phyloP scores from a whole-genome alignment of 2,797 vertebrate genomes.

The Dermochelys coriacea region DNA sequence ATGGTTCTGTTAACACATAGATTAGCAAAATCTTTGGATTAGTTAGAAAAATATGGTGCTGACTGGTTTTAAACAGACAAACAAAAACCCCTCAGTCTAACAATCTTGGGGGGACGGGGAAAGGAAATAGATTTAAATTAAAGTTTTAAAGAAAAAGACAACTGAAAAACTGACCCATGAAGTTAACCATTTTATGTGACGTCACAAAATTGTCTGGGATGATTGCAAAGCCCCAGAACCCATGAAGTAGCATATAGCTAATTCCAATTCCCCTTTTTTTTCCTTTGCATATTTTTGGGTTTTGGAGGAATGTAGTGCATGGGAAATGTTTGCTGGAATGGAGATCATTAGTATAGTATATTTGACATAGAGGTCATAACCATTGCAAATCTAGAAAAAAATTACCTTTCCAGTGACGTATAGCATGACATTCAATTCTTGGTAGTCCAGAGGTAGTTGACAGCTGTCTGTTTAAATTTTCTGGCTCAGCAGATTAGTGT shows the following conservation, averaged over 20 bases:
- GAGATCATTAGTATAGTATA: not conserved
- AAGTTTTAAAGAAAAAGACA: not conserved
- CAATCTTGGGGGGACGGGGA: not conserved
- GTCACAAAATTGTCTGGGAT: not conserved
- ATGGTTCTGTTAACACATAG: not conserved
- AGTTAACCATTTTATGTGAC: fast-evolving
- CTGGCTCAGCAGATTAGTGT: not conserved
- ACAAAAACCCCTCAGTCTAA: not conserved
- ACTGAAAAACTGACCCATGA: not conserved
- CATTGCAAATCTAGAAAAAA: not conserved
- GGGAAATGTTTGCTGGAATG: not conserved
- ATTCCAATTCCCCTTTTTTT: not conserved
- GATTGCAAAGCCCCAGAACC: fast-evolving
- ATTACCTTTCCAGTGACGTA: not conserved
- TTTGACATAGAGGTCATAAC: not conserved
- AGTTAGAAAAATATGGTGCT: not conserved
- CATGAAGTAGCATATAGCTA: not conserved
- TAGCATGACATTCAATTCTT: not conserved
- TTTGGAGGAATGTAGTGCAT: not conserved
- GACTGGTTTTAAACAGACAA: not conserved
- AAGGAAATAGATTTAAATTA: not conserved
- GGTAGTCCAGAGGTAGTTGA: not conserved
- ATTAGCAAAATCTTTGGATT: not conserved
- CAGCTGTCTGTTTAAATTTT: not conserved
- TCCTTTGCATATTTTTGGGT: not conserved